Evolutionary conservation across 92 coral and sea anemone genomes (phyloP).

Genomic region (Actinostola sp.): DNA sequence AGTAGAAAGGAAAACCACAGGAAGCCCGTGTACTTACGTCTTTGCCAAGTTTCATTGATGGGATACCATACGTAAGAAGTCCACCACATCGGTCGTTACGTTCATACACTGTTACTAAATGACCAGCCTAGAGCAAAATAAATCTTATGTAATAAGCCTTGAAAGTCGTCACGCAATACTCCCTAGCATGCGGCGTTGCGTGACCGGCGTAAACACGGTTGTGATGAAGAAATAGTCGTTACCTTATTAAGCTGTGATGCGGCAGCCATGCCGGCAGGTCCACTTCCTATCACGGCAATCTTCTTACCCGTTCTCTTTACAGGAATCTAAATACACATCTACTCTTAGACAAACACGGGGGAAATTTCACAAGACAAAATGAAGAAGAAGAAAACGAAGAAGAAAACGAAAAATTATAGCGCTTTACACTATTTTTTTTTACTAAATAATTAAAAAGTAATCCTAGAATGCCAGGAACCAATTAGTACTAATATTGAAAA

Average conservation of each 20-base stretch:
- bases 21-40: conserved; percentile 51
- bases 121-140: conserved; percentile 77
- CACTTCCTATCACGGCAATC: conserved; percentile 94
- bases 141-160: background rate
- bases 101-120: conserved; percentile 89
- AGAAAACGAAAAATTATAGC: background rate
- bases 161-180: too few species aligned
- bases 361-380: background rate
- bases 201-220: background rate
- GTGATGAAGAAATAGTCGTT: background rate
- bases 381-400: background rate
- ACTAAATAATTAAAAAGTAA: background rate
- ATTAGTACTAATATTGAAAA: too few species aligned
- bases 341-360: background rate
- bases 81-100: conserved; percentile 95
- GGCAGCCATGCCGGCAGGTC: conserved; percentile 95
- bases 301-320: conserved; percentile 74
- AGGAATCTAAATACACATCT: conserved; percentile 61
- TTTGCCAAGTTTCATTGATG: conserved; percentile 94
- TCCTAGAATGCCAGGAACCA: too few species aligned
- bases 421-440: too few species aligned
- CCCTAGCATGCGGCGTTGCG: too few species aligned
- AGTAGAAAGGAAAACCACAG: too few species aligned
- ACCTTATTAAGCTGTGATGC: conserved; percentile 98
- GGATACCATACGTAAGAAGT: conserved; percentile 93